phyloP scores from a whole-genome alignment of 2,797 vertebrate species.

The Tachyglossus aculeatus region DNA sequence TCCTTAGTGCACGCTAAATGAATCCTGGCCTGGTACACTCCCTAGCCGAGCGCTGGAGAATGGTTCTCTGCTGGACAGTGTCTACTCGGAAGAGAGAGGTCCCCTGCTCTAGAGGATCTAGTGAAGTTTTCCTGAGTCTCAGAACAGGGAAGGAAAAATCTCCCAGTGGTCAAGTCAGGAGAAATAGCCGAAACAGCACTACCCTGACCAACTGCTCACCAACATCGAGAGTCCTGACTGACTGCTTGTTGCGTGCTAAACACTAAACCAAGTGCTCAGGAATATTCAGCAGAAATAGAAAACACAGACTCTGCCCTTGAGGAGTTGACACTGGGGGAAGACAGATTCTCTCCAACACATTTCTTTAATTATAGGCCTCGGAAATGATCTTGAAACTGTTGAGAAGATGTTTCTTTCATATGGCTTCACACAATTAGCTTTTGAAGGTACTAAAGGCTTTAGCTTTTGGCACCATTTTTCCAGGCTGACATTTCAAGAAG shows the following conservation, averaged over 20 bases:
- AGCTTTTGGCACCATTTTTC: background rate
- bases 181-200: background rate
- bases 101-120: background rate
- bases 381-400: background rate
- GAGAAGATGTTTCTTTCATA: no score
- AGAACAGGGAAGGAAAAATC: slow-evolving; percentile 9
- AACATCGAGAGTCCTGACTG: background rate
- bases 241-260: no score
- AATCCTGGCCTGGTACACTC: no score
- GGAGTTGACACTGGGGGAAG: no score
- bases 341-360: background rate
- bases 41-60: no score
- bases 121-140: background rate
- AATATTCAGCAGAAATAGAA: no score
- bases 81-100: background rate
- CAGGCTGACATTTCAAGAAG: background rate
- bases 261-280: no score
- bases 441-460: no score
- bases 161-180: background rate
- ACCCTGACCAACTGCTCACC: background rate
- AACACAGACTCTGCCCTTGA: no score
- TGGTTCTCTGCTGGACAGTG: no score
- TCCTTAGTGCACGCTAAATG: no score
- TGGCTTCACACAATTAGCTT: no score
- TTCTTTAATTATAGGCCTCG: background rate